These are phyloP conservation scores for Gymnorhina tibicen DNA, from an alignment of 2,113 vertebrate genomes.

Conservation along the genomic window DNA sequence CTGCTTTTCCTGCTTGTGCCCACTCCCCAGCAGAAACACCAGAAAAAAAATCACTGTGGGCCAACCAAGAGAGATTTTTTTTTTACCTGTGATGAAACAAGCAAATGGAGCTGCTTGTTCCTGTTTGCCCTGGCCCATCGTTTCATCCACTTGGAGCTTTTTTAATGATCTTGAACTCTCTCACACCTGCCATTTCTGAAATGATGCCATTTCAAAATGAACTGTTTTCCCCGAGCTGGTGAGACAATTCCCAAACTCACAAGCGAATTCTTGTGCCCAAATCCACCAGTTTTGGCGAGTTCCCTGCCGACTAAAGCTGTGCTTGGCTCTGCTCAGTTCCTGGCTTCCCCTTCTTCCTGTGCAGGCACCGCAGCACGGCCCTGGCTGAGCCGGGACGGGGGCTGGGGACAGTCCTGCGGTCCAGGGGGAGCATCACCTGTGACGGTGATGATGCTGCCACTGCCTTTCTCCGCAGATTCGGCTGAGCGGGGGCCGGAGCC, in stretches of 20 bases:
- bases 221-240: neutral
- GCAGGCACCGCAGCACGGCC: neutral
- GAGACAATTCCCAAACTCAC: neutral
- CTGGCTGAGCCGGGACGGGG: neutral
- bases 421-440: neutral
- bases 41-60: neutral
- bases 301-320: neutral
- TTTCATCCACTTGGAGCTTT: neutral
- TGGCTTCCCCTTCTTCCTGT: fast-evolving
- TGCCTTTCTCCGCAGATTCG: conserved; percentile 82
- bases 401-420: fast-evolving
- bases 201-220: neutral
- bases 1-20: neutral
- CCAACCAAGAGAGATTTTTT: neutral
- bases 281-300: fast-evolving
- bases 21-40: neutral
- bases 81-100: neutral
- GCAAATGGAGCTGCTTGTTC: fast-evolving
- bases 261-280: neutral
- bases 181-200: neutral
- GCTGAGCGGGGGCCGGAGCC: conserved; percentile 87
- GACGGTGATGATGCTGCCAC: neutral
- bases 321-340: neutral
- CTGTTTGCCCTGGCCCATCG: neutral
- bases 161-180: neutral